Evolutionary conservation across 2,113 vertebrate species (phyloP).

Genomic region (Meleagris gallopavo): DNA sequence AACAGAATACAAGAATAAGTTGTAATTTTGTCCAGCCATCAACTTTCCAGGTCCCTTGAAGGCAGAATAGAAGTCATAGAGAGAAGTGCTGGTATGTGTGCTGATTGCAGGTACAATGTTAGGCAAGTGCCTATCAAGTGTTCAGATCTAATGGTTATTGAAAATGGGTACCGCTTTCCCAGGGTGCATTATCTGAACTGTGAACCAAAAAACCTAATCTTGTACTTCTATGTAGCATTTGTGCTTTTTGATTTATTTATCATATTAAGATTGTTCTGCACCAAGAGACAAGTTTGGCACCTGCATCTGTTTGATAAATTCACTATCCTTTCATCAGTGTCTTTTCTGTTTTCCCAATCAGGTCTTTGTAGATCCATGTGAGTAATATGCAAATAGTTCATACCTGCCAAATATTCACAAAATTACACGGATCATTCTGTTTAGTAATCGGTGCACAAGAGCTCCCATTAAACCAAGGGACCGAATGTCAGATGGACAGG

Average conservation of each 20-base stretch:
- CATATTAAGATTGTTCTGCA: background rate
- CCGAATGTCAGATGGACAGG: background rate
- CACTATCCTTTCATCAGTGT: background rate
- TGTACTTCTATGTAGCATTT: background rate
- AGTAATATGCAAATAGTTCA: background rate
- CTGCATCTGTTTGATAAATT: background rate
- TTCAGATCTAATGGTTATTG: background rate
- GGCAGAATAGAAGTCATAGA: background rate
- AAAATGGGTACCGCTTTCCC: background rate
- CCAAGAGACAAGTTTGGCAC: background rate
- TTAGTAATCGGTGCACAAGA: background rate
- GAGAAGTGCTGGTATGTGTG: background rate
- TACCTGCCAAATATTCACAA: background rate
- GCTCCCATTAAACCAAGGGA: background rate
- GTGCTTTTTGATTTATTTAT: background rate
- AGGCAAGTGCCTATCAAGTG: background rate
- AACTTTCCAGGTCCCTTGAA: background rate
- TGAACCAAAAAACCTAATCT: background rate
- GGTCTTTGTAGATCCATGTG: background rate
- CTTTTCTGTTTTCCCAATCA: background rate
- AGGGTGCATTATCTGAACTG: fast-evolving
- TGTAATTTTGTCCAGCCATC: background rate
- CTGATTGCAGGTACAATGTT: background rate
- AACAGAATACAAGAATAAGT: background rate
- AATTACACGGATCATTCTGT: background rate